A percentile compares a stretch with the other conserved stretches of the same genome.
Conservation (phyloP, 2,797 vertebrate genomes). For the Phyllotis vaccarum region DNA sequence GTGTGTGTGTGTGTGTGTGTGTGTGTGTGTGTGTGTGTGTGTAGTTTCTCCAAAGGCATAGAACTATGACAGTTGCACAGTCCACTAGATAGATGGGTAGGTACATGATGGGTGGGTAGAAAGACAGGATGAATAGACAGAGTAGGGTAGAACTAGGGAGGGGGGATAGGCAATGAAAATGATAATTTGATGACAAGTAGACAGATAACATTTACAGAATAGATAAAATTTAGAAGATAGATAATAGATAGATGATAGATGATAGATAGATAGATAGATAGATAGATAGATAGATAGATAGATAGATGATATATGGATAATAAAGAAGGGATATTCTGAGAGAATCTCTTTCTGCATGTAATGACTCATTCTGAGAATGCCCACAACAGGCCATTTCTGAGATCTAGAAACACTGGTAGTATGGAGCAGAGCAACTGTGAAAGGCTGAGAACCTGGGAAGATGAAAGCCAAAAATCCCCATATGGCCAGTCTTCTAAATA, state of each 20-base stretch:
- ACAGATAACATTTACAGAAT: not conserved
- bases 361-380: not conserved
- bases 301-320: not conserved
- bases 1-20: not conserved
- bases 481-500: fast-evolving
- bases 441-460: not conserved
- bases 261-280: not conserved
- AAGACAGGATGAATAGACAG: not conserved
- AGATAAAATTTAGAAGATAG: not conserved
- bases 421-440: not conserved
- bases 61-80: not conserved
- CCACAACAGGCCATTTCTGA: not conserved
- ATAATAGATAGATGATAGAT: not conserved
- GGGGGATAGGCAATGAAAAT: not conserved
- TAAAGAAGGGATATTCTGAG: not conserved
- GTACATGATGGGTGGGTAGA: not conserved
- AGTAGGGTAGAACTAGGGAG: too few species aligned
- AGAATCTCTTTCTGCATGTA: not conserved
- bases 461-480: not conserved
- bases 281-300: too few species aligned
- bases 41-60: not conserved
- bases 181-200: not conserved
- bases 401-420: not conserved
- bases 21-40: not conserved
- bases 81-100: not conserved